Evolutionary conservation across 2,888 invertebrate species (phyloP).

Genomic region (Thumatha senex): DNA sequence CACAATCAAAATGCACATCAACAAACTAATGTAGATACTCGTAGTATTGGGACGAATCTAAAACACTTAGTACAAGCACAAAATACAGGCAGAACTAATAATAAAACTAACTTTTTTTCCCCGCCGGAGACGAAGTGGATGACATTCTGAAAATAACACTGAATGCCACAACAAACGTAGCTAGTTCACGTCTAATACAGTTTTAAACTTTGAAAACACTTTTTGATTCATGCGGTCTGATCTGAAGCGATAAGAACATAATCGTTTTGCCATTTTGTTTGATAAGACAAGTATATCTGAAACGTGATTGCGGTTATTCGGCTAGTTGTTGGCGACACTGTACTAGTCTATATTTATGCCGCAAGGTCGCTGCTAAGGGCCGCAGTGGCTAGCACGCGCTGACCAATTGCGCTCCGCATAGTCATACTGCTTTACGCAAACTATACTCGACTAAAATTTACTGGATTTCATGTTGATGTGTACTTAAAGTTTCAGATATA

Average conservation of each 20-base stretch:
- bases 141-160: conserved; percentile 71
- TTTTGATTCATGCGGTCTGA: conserved; percentile 55
- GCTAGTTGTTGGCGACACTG: conserved; percentile 67
- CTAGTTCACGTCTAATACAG: conserved; percentile 62
- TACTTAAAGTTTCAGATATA: no score
- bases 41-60: conserved; percentile 22
- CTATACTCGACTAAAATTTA: conserved; percentile 3
- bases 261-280: conserved; percentile 78
- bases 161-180: conserved; percentile 46
- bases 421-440: conserved; percentile 26
- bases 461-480: neutral
- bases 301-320: conserved; percentile 49
- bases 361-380: conserved; percentile 71
- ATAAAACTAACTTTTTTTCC: conserved; percentile 72
- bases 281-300: conserved; percentile 67
- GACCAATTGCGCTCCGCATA: conserved; percentile 53
- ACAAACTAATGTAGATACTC: conserved; percentile 1
- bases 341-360: conserved; percentile 67
- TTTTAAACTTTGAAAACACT: conserved; percentile 64
- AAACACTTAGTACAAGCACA: conserved; percentile 21
- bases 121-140: conserved; percentile 64
- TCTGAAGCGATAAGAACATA: conserved; percentile 64
- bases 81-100: conserved; percentile 46
- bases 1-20: conserved; percentile 9
- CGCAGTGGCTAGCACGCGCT: conserved; percentile 46